Conservation (phyloP, 2,797 vertebrate genomes). For the Mergus octosetaceus region DNA sequence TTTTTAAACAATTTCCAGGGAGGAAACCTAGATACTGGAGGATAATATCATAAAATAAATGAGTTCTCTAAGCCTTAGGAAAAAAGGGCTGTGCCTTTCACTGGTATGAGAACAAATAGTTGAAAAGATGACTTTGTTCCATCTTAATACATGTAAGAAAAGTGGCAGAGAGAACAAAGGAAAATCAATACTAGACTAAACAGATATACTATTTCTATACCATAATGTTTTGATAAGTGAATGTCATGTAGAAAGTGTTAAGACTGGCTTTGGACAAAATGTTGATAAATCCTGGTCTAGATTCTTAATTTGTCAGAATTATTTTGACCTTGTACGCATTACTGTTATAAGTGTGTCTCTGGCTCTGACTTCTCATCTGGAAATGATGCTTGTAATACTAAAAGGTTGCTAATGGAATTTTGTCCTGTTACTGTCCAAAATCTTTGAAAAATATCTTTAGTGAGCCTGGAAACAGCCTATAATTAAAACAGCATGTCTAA, state of each 20-base stretch:
- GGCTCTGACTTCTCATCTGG: constrained; percentile 19
- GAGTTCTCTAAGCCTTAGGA: background rate
- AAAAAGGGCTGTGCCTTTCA: constrained; percentile 11
- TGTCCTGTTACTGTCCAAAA: background rate
- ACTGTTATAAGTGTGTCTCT: constrained; percentile 19
- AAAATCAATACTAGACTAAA: background rate
- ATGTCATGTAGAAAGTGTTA: background rate
- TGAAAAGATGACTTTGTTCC: background rate
- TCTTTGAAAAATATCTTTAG: constrained; percentile 2
- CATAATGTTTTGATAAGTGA: background rate
- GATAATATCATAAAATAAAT: background rate
- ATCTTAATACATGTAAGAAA: background rate
- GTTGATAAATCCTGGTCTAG: background rate
- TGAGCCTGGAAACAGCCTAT: background rate
- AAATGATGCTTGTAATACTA: constrained; percentile 13
- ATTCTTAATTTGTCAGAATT: background rate
- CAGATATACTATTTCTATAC: background rate
- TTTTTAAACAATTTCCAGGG: constrained; percentile 47
- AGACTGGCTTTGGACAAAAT: background rate
- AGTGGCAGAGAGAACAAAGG: background rate
- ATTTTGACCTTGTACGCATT: background rate
- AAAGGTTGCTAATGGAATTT: constrained; percentile 45
- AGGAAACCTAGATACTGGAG: background rate
- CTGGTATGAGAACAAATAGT: constrained; percentile 29
- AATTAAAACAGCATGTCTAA: constrained; percentile 4